Percentiles rank a stretch among this genome's conserved stretches.
Conservation (phyloP, 2,888 invertebrate genomes). For the Boloria euphrosyne region DNA sequence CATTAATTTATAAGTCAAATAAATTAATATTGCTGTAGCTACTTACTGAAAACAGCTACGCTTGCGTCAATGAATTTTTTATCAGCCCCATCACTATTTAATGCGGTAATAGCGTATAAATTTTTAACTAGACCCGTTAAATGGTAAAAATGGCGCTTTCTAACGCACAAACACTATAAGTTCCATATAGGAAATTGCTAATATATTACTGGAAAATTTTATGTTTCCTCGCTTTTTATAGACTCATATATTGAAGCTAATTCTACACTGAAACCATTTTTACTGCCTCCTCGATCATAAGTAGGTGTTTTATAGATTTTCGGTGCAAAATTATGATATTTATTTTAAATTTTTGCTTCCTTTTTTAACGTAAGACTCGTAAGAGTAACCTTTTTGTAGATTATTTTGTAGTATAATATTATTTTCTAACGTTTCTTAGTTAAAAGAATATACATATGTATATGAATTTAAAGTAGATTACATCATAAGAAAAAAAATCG, state of each 20-base stretch:
- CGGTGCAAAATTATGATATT: constrained; percentile 36
- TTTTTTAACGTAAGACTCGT: constrained; percentile 4
- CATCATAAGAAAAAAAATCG: too few relatives aligned
- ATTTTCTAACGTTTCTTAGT: too few relatives aligned
- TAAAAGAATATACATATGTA: too few relatives aligned
- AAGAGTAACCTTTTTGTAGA: not conserved
- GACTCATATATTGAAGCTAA: constrained; percentile 69
- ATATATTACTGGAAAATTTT: constrained; percentile 67
- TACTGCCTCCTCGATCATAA: constrained; percentile 68
- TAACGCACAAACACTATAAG: constrained; percentile 43
- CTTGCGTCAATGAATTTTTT: constrained; percentile 14
- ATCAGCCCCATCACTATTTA: constrained; percentile 21
- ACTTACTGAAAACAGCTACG: constrained; percentile 4
- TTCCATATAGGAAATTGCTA: constrained; percentile 65
- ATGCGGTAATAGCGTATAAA: constrained; percentile 23
- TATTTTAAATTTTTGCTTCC: constrained; percentile 8
- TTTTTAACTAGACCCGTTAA: constrained; percentile 27
- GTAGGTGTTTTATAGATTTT: constrained; percentile 63
- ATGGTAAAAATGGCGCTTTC: constrained; percentile 19
- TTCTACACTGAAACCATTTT: constrained; percentile 68
- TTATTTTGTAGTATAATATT: too few relatives aligned
- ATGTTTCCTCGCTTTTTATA: constrained; percentile 70
- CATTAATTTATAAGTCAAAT: constrained; percentile 39
- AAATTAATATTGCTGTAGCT: constrained; percentile 59
- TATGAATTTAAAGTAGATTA: too few relatives aligned